Percentiles rank a stretch among this genome's conserved stretches.
phyloP scores from a whole-genome alignment of 2,113 vertebrate genomes.

The Bombycilla garrulus region DNA sequence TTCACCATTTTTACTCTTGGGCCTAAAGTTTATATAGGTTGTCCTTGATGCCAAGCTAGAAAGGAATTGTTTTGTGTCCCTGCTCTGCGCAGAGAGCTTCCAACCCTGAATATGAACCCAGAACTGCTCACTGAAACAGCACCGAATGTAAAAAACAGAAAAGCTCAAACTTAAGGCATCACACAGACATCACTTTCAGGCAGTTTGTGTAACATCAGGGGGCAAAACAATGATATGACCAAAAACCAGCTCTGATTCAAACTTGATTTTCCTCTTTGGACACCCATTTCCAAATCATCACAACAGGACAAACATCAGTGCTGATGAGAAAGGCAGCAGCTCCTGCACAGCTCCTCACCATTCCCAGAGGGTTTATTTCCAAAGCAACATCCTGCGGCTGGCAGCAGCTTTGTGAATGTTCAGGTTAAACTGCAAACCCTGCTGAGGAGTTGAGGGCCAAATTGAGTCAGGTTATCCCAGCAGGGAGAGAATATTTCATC shows the following conservation, averaged over 20 bases:
- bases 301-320: neutral
- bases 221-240: neutral
- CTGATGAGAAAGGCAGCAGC: neutral
- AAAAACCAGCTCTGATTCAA: neutral
- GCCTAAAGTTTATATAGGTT: no score
- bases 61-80: no score
- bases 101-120: no score
- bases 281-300: neutral
- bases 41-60: no score
- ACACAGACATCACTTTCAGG: neutral
- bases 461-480: neutral
- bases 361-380: neutral
- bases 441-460: neutral
- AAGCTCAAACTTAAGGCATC: no score
- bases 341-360: neutral
- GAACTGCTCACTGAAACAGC: no score
- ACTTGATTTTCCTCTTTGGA: neutral
- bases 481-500: neutral
- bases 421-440: neutral
- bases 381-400: neutral
- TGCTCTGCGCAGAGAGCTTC: no score
- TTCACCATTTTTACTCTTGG: no score
- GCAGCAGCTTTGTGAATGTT: neutral
- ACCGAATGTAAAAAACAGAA: no score
- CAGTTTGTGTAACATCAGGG: neutral